Evolutionary conservation across 2,888 invertebrate genomes (phyloP).

Genomic region (Phymatocera aterrima): DNA sequence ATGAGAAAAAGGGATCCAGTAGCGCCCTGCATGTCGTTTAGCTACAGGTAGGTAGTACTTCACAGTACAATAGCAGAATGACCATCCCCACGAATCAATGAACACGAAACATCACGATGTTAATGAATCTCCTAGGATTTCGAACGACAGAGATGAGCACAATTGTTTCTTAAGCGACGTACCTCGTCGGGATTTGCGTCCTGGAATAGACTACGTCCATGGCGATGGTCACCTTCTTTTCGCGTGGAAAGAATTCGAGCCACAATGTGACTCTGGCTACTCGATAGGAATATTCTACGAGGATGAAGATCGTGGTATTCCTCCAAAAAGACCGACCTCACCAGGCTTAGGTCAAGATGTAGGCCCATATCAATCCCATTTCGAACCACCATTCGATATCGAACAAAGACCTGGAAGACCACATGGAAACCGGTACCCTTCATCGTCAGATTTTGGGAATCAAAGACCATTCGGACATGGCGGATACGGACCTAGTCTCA

Average conservation of each 20-base stretch:
- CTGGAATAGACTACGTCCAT: conserved; percentile 84
- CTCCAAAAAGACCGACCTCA: background rate
- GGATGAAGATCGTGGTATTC: background rate
- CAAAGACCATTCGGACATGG: background rate
- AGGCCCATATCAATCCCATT: conserved; percentile 14
- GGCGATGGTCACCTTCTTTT: conserved; percentile 85
- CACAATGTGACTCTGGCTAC: conserved; percentile 77
- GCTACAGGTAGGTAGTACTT: conserved; percentile 85
- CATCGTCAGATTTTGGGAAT: background rate
- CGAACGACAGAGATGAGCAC: conserved; percentile 66
- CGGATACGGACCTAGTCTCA: background rate
- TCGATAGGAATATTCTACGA: conserved; percentile 3
- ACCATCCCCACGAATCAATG: too few relatives aligned
- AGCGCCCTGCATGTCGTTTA: conserved; percentile 87
- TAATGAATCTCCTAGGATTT: too few relatives aligned
- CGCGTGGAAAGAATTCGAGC: conserved; percentile 88
- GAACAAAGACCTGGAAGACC: background rate
- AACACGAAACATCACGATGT: background rate
- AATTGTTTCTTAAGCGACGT: conserved; percentile 89
- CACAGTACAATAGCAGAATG: too few relatives aligned
- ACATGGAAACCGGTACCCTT: conserved; percentile 24
- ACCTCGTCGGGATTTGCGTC: conserved; percentile 84
- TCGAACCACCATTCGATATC: conserved; percentile 45
- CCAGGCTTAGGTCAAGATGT: background rate
- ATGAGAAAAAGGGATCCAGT: conserved; percentile 75